phyloP scores from a whole-genome alignment of 2,113 vertebrate genomes.

The Phoxinus phoxinus region DNA sequence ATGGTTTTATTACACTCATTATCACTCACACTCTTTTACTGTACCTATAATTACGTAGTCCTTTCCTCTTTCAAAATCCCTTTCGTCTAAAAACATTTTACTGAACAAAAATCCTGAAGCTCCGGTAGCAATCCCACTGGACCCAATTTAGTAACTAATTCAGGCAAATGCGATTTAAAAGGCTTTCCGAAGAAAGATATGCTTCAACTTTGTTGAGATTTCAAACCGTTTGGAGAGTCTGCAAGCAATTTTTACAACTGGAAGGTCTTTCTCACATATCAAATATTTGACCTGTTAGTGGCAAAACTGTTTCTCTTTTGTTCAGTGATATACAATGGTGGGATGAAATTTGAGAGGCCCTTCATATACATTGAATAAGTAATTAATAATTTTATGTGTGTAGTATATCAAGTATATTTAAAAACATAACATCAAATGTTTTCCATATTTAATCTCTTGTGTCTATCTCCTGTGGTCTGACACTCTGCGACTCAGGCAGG shows the following conservation, averaged over 20 bases:
- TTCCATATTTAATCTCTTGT: conserved; percentile 8
- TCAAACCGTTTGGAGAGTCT: conserved; percentile 10
- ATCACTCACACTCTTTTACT: background rate
- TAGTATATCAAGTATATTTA: too few relatives aligned
- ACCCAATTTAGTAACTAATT: conserved; percentile 74
- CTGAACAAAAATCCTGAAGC: conserved; percentile 68
- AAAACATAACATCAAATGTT: background rate
- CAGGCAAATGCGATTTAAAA: conserved; percentile 72
- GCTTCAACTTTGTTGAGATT: conserved; percentile 59
- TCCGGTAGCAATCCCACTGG: conserved; percentile 72
- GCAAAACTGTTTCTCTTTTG: background rate
- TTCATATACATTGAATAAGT: too few relatives aligned
- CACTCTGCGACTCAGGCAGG: conserved; percentile 55
- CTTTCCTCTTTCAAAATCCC: conserved; percentile 46
- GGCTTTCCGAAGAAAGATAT: conserved; percentile 62
- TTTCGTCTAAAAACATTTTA: conserved; percentile 64
- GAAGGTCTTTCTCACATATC: conserved; percentile 50
- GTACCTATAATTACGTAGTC: conserved; percentile 62
- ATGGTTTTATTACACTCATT: background rate
- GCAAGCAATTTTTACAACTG: conserved; percentile 42
- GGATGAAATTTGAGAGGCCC: too few relatives aligned
- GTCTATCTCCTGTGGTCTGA: conserved; percentile 24
- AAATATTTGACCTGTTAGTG: background rate
- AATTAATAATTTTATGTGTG: too few relatives aligned
- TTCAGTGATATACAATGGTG: background rate